Conservation (phyloP, 2,888 invertebrate genomes). For the Hydriomena furcata region DNA sequence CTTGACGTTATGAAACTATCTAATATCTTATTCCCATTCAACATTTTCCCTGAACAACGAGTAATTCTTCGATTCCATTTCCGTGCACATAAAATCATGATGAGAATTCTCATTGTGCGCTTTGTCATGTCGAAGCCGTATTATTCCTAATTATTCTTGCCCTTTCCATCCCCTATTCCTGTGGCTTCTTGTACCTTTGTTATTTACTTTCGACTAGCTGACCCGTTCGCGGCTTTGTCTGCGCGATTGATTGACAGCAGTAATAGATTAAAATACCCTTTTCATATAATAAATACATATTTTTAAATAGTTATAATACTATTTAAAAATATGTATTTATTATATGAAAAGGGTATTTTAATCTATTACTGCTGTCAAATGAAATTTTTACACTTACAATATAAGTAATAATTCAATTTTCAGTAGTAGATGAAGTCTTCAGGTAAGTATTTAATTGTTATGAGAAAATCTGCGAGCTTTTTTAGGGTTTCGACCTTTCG, state of each 20-base stretch:
- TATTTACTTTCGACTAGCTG: slow-evolving; percentile 46
- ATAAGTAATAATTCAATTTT: too few relatives aligned
- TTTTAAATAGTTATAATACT: too few relatives aligned
- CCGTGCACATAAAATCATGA: slow-evolving; percentile 37
- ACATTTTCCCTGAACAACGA: neutral
- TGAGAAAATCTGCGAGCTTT: slow-evolving; percentile 43
- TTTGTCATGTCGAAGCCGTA: slow-evolving; percentile 64
- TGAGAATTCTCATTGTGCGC: slow-evolving; percentile 52
- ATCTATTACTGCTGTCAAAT: too few relatives aligned
- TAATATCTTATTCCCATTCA: slow-evolving; percentile 6
- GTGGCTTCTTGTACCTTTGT: slow-evolving; percentile 59
- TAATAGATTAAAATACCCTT: too few relatives aligned
- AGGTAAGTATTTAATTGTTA: neutral
- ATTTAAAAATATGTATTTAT: too few relatives aligned
- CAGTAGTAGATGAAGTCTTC: too few relatives aligned
- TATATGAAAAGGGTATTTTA: too few relatives aligned
- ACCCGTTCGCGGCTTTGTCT: neutral
- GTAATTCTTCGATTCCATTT: slow-evolving; percentile 39
- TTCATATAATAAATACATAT: too few relatives aligned
- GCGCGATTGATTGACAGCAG: too few relatives aligned
- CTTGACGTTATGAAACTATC: too few relatives aligned
- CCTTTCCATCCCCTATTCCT: slow-evolving; percentile 55
- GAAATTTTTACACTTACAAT: too few relatives aligned
- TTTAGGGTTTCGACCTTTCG: slow-evolving; percentile 33
- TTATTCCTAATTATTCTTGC: slow-evolving; percentile 69